Evolutionary conservation across 2,797 vertebrate species (phyloP), one percentile per base, ranked within the genome.

Genomic region (Ataeniobius toweri): DNA sequence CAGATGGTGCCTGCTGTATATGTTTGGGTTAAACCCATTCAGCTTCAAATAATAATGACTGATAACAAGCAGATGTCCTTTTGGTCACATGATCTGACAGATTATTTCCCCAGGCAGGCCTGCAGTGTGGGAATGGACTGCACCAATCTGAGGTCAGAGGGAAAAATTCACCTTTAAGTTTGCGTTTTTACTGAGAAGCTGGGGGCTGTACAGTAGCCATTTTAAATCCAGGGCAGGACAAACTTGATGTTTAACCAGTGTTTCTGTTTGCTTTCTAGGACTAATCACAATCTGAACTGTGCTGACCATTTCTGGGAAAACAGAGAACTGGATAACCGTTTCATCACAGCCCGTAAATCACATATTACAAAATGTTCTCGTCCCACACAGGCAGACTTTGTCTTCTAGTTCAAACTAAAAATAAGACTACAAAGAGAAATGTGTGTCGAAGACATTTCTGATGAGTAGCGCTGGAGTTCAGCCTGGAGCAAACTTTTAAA

Each of bases 41-140:
- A 56, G 53, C 7, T 71, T 63, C 10, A 79, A 79, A 80, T 63
- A 72, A 85, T 73, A 76, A 81, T 24, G 41, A 63, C 44, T 44
- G 46, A 86, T 76, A 78, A 22, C 2, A 39, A 81, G 70, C 82
- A 91, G 88, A 89, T 89, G 82, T 83, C 75, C 70, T 51, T 0
- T 4, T 13, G 31, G 74, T 73, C 74, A 83, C 73, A 16, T 71
- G 70, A 80, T 46, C 26, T 26, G 7, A 76, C 69, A 73, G 65
- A 50, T 24, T 18, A 31, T 70, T 72, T 79, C 48, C 48, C 58
- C 71, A 22, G 4, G 7, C 13, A 41, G 7, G 4, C 22, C 10
- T 28, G 26, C 31, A 36, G 61, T 12, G 14, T 4, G 13, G 1
- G 44, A 46, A 46, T 7, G 44, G 7, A 46, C 44, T 7, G 44